These are phyloP conservation scores for Pterophyllum scalare DNA, from an alignment of 2,113 vertebrate species.

Conservation along the genomic window DNA sequence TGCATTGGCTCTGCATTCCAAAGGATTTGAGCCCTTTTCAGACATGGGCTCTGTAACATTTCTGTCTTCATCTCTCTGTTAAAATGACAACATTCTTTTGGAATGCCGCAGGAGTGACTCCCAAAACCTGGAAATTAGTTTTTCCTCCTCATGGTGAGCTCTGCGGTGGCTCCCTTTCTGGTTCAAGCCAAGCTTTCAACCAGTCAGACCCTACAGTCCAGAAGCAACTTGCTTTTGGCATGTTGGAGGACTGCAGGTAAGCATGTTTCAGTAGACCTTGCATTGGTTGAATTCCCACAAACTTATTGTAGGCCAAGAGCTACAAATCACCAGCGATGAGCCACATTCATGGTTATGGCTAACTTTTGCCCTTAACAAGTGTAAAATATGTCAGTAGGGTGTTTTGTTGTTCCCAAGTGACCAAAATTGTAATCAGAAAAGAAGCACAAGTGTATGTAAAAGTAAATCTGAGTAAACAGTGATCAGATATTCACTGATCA, in stretches of 20 bases:
- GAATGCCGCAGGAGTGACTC: not conserved
- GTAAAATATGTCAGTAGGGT: not conserved
- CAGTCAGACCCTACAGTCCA: not conserved
- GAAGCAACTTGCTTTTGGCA: not conserved
- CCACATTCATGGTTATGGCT: too few species aligned
- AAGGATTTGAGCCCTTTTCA: not conserved
- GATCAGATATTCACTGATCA: not conserved
- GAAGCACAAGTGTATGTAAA: not conserved
- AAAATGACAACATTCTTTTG: not conserved
- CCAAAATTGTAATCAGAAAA: not conserved
- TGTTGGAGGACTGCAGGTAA: not conserved
- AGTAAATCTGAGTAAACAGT: not conserved
- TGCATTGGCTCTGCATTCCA: not conserved
- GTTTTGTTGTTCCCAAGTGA: not conserved
- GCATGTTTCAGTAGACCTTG: not conserved
- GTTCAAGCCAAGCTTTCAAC: not conserved
- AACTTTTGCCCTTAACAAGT: not conserved
- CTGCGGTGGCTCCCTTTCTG: not conserved
- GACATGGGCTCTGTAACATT: not conserved
- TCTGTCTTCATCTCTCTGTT: not conserved
- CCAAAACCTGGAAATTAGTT: not conserved
- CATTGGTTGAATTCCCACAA: not conserved
- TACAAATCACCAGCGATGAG: not conserved
- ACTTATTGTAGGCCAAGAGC: not conserved
- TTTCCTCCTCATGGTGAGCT: not conserved